Percentiles rank a stretch among this genome's conserved stretches.
phyloP scores from a whole-genome alignment of 2,113 vertebrate species.

The Sula dactylatra region DNA sequence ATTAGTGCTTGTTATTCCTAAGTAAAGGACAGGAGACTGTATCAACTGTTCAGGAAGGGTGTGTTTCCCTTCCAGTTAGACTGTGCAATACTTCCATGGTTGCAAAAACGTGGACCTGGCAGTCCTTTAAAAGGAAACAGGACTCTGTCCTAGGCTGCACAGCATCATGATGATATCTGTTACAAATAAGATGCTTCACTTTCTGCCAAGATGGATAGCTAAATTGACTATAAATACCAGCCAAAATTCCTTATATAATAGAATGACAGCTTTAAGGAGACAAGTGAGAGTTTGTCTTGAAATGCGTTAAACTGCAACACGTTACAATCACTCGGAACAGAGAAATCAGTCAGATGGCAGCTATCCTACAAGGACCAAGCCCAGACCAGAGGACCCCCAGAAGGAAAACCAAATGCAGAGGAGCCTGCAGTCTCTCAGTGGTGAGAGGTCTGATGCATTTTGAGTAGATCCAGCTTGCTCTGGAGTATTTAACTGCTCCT shows the following conservation, averaged over 20 bases:
- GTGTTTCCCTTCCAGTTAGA: neutral
- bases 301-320: neutral
- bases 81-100: neutral
- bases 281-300: neutral
- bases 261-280: neutral
- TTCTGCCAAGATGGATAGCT: neutral
- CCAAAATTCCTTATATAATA: neutral
- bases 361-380: accelerated
- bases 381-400: neutral
- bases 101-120: neutral
- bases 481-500: neutral
- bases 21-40: neutral
- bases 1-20: neutral
- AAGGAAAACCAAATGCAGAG: neutral
- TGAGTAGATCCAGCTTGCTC: neutral
- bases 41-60: neutral
- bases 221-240: neutral
- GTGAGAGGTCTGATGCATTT: neutral
- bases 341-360: neutral
- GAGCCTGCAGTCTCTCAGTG: neutral
- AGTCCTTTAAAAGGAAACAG: neutral
- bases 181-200: neutral
- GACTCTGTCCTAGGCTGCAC: neutral
- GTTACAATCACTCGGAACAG: neutral
- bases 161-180: neutral